These are phyloP conservation scores for Bombus affinis DNA, from an alignment of 1,140 invertebrate genomes.

Conservation along the genomic window DNA sequence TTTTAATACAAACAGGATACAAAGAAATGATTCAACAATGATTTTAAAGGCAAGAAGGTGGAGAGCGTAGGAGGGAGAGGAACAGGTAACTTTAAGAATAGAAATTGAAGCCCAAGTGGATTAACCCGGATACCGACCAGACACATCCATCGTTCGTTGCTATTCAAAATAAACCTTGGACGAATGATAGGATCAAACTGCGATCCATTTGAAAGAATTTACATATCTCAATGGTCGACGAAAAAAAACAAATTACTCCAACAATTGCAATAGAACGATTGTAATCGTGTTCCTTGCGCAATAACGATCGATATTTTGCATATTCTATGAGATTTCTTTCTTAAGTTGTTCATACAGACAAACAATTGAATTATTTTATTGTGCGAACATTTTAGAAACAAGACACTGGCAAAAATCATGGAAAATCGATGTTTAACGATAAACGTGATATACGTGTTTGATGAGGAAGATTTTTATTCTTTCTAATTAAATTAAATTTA, in stretches of 20 bases:
- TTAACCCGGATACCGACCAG: constrained; percentile 44
- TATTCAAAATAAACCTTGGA: constrained; percentile 48
- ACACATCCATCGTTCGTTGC: constrained; percentile 45
- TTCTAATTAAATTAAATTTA: neutral
- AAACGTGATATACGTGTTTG: too few relatives aligned
- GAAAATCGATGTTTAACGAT: too few relatives aligned
- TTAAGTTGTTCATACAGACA: neutral
- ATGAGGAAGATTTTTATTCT: too few relatives aligned
- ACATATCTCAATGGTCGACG: neutral
- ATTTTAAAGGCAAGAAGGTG: neutral
- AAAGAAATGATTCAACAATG: constrained; percentile 17
- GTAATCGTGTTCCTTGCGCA: neutral
- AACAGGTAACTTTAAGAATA: constrained; percentile 43
- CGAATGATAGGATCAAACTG: constrained; percentile 21
- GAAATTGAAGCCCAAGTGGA: constrained; percentile 50
- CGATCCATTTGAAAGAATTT: constrained; percentile 34
- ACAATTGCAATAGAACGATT: neutral
- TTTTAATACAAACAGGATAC: neutral
- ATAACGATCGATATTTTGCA: too few relatives aligned
- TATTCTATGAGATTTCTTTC: neutral
- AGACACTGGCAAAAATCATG: too few relatives aligned
- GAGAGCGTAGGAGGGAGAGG: neutral
- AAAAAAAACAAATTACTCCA: neutral
- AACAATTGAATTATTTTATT: too few relatives aligned
- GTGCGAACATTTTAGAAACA: too few relatives aligned